Evolutionary conservation across 2,113 vertebrate genomes (phyloP).

Genomic region (Bambusicola thoracicus): DNA sequence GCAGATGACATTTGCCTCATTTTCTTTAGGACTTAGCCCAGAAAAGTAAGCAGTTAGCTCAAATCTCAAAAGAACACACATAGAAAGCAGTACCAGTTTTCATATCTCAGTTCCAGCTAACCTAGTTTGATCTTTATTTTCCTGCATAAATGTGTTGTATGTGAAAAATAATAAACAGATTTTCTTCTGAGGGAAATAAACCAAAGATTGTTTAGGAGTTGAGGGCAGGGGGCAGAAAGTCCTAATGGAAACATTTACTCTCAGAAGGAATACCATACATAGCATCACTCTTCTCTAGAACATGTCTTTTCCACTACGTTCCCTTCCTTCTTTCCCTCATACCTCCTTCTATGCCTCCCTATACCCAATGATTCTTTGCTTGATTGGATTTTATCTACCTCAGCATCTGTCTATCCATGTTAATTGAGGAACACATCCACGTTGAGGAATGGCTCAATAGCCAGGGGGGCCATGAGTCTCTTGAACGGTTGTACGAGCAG

Average conservation of each 20-base stretch:
- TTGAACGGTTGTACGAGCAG: too few species aligned
- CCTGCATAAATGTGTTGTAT: not conserved
- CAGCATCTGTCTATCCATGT: slow-evolving; percentile 3
- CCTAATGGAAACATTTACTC: not conserved
- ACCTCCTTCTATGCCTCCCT: not conserved
- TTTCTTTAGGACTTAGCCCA: not conserved
- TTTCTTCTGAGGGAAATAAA: not conserved
- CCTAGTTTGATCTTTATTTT: not conserved
- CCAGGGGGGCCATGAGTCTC: too few species aligned
- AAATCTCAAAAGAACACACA: not conserved
- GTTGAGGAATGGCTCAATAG: too few species aligned
- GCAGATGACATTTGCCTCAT: not conserved
- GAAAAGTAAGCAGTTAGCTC: not conserved
- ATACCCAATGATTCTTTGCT: not conserved
- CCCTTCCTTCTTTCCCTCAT: not conserved
- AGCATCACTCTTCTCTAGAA: not conserved
- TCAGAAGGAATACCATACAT: not conserved
- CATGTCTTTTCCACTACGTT: not conserved
- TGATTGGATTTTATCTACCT: not conserved
- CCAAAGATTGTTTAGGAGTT: not conserved
- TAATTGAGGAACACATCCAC: not conserved
- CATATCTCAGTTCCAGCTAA: not conserved
- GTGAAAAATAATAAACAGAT: not conserved
- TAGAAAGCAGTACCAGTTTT: not conserved
- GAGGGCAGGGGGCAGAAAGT: not conserved